Conservation (phyloP, 1,140 invertebrate genomes). For the Caenorhabditis briggsae region DNA sequence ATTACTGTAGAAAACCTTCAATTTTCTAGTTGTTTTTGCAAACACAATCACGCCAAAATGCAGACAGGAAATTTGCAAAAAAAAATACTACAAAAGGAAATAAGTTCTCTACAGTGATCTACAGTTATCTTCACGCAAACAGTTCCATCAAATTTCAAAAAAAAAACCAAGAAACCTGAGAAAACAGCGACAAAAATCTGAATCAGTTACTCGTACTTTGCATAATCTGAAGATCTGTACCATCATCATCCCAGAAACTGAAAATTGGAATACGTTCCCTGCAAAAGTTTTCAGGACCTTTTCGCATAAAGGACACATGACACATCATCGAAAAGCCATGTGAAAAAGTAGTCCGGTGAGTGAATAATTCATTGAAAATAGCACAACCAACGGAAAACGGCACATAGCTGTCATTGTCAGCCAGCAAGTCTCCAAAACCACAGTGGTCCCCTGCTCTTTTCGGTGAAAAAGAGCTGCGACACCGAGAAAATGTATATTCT, state of each 20-base stretch:
- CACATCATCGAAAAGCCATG: conserved; percentile 38
- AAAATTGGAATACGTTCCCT: background rate
- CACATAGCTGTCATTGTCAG: conserved; percentile 52
- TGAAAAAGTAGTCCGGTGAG: conserved; percentile 7
- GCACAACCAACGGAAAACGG: background rate
- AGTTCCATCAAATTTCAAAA: no score
- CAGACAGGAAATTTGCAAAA: no score
- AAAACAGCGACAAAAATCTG: background rate
- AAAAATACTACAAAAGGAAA: no score
- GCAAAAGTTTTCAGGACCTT: background rate
- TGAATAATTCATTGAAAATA: conserved; percentile 50
- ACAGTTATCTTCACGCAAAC: no score
- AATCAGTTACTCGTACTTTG: background rate
- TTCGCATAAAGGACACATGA: background rate
- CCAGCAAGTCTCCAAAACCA: background rate
- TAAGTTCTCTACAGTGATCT: no score
- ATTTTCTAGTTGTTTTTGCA: no score
- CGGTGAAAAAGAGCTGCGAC: conserved; percentile 5
- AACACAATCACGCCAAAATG: no score
- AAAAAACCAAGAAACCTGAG: no score
- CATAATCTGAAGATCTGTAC: no score
- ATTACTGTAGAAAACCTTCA: no score
- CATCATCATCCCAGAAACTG: no score
- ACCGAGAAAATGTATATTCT: conserved; percentile 10
- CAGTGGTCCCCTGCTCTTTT: background rate